Conservation (phyloP, 1,140 invertebrate genomes). For the Coptotermes formosanus region DNA sequence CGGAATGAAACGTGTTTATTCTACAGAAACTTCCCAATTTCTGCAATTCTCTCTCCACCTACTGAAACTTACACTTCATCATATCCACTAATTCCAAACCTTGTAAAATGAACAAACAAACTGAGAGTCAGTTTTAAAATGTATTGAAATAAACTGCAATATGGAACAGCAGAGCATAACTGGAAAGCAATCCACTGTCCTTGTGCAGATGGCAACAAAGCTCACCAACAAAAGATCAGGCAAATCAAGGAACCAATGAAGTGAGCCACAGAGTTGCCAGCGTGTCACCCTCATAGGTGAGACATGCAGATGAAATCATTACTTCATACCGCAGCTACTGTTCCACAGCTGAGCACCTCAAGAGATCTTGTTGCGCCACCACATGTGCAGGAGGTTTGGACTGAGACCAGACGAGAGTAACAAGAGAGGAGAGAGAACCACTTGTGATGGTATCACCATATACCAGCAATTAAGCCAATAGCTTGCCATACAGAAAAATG, state of each 20-base stretch:
- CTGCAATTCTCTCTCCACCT: neutral
- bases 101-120: neutral
- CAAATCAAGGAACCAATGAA: conserved; percentile 31
- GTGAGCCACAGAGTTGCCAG: conserved; percentile 29
- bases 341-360: conserved; percentile 45
- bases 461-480: conserved; percentile 23
- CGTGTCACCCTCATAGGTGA: conserved; percentile 36
- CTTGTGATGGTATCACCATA: conserved; percentile 34
- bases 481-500: conserved; percentile 22
- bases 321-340: neutral
- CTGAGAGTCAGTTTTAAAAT: neutral
- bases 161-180: neutral
- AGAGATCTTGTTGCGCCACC: conserved; percentile 68
- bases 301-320: conserved; percentile 17
- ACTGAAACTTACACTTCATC: neutral
- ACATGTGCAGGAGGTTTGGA: conserved; percentile 61
- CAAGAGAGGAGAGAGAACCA: conserved; percentile 47
- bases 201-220: neutral
- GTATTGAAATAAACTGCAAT: neutral
- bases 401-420: conserved; percentile 50
- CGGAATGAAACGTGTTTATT: neutral
- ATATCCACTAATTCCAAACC: neutral
- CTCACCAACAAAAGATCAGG: conserved; percentile 1
- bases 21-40: neutral
- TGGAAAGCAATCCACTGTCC: neutral